A percentile compares a stretch with the other conserved stretches of the same genome.
These are phyloP conservation scores for Magallana nippona DNA, from an alignment of 2,888 invertebrate species.

Conservation along the genomic window DNA sequence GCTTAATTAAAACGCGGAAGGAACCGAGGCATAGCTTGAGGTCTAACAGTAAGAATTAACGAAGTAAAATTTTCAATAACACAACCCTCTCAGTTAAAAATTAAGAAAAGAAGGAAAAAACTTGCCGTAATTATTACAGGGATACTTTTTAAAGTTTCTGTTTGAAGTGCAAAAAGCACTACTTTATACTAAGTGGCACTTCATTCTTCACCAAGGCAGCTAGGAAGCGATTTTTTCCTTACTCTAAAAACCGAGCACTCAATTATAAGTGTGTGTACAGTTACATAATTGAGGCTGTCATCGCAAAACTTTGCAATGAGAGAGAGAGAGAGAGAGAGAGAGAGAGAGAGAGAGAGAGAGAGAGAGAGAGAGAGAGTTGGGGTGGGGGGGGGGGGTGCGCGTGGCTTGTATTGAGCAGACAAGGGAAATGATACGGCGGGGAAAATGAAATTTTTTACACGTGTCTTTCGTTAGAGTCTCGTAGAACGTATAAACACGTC, in stretches of 20 bases:
- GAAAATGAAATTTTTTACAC: background rate
- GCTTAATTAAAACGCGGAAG: conserved; percentile 8
- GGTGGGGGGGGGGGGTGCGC: too few relatives aligned
- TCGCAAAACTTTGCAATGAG: background rate
- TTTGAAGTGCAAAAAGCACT: background rate
- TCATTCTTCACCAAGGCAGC: background rate
- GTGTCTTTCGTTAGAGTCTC: conserved; percentile 7
- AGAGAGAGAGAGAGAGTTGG: background rate
- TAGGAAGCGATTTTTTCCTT: background rate
- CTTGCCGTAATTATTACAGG: background rate
- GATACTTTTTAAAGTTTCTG: background rate
- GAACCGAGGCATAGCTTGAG: background rate
- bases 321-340: background rate
- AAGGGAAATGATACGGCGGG: background rate
- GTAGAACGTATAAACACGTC: background rate
- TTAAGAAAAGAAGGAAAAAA: background rate
- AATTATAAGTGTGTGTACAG: conserved; percentile 11
- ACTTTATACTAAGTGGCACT: conserved; percentile 8
- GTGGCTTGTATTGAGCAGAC: too few relatives aligned
- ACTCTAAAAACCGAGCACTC: background rate
- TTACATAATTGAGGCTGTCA: conserved; percentile 8
- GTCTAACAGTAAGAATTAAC: too few relatives aligned
- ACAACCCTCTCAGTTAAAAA: background rate
- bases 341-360: background rate
- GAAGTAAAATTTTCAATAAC: background rate